phyloP scores from a whole-genome alignment of 2,113 vertebrate species.

The Myiopsitta monachus region DNA sequence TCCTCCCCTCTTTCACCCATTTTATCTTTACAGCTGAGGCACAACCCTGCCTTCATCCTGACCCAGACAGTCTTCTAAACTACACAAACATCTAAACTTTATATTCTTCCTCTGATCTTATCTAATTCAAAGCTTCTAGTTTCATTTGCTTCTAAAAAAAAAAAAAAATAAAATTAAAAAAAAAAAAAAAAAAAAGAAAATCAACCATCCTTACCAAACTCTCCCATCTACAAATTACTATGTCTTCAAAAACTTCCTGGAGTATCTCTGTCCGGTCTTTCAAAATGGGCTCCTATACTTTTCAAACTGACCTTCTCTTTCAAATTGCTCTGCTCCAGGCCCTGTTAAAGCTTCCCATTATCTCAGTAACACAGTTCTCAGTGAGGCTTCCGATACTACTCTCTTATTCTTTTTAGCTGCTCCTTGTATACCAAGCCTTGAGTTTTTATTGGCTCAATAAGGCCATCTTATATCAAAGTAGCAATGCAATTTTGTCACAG shows the following conservation, averaged over 20 bases:
- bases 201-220: not conserved
- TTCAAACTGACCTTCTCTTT: not conserved
- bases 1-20: not conserved
- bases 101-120: not conserved
- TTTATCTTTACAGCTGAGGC: not conserved
- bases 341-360: not conserved
- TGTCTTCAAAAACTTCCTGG: not conserved
- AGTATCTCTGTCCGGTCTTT: not conserved
- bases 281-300: not conserved
- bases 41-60: not conserved
- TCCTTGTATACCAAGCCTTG: fast-evolving
- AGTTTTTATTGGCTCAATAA: not conserved
- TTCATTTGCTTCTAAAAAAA: not conserved
- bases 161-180: no score
- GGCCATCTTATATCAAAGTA: not conserved
- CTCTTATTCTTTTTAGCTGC: not conserved
- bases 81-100: not conserved
- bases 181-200: not conserved
- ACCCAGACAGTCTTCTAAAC: not conserved
- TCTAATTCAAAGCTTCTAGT: not conserved
- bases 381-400: not conserved
- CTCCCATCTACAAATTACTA: not conserved
- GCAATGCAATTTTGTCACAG: not conserved
- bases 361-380: not conserved
- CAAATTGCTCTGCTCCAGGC: not conserved